Evolutionary conservation across 2,888 invertebrate species (phyloP).

Genomic region (Unio pictorum): DNA sequence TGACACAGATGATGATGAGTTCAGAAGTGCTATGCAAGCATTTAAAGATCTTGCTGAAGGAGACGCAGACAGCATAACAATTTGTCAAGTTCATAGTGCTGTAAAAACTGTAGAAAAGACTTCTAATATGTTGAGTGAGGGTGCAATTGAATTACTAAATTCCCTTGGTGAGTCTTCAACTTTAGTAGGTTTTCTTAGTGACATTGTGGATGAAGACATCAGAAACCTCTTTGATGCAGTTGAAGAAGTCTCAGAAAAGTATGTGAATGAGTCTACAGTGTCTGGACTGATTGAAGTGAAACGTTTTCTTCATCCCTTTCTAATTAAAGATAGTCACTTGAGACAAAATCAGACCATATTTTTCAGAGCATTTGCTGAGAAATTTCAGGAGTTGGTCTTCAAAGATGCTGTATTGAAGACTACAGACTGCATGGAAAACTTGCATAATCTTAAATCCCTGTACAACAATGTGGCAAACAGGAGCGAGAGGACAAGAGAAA

Average conservation of each 20-base stretch:
- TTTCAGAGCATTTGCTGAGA: slow-evolving; percentile 8
- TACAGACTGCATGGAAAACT: slow-evolving; percentile 28
- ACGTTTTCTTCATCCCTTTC: slow-evolving; percentile 29
- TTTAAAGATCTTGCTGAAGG: slow-evolving; percentile 15
- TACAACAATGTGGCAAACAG: slow-evolving; percentile 46
- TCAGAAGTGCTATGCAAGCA: slow-evolving; percentile 17
- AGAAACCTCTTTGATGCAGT: slow-evolving; percentile 47
- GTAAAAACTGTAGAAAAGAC: slow-evolving; percentile 11
- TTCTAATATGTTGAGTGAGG: slow-evolving; percentile 9
- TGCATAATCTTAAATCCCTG: slow-evolving; percentile 36
- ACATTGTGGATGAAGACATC: slow-evolving; percentile 39
- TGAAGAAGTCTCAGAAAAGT: slow-evolving; percentile 48
- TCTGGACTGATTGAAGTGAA: slow-evolving; percentile 42
- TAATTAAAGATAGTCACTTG: slow-evolving; percentile 11
- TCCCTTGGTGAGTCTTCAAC: slow-evolving; percentile 15
- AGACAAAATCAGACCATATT: too few species aligned
- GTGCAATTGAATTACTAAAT: slow-evolving; percentile 18
- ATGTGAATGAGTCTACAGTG: slow-evolving; percentile 41
- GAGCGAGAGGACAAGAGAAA: slow-evolving; percentile 40
- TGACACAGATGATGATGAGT: slow-evolving; percentile 3
- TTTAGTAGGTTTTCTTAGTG: slow-evolving; percentile 29
- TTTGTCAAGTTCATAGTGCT: slow-evolving; percentile 13
- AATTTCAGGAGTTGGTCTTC: slow-evolving; percentile 6
- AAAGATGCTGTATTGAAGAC: slow-evolving; percentile 19
- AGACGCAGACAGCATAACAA: slow-evolving; percentile 3